phyloP scores from a whole-genome alignment of 2,888 invertebrate genomes.

The Lamellibrachia columna region DNA sequence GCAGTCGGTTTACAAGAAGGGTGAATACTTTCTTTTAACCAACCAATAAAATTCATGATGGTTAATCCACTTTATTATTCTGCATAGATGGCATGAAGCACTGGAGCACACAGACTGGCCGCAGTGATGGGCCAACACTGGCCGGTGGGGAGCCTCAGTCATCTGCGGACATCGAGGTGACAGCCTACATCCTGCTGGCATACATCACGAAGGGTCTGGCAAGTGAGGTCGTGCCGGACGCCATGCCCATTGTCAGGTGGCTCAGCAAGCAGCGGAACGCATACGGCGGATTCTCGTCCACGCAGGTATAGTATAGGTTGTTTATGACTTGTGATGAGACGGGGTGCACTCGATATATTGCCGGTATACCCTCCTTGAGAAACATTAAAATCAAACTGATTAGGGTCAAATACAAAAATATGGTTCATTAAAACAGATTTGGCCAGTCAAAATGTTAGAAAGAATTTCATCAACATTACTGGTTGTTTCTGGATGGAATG shows the following conservation, averaged over 20 bases:
- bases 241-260: slow-evolving; percentile 77
- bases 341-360: not conserved
- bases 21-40: no score
- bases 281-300: slow-evolving; percentile 62
- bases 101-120: slow-evolving; percentile 72
- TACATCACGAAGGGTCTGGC: slow-evolving; percentile 59
- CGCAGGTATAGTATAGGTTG: slow-evolving; percentile 53
- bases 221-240: not conserved
- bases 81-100: slow-evolving; percentile 74
- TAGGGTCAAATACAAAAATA: no score
- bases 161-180: slow-evolving; percentile 84
- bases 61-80: slow-evolving; percentile 8
- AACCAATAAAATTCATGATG: not conserved
- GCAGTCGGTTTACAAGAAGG: no score
- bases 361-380: no score
- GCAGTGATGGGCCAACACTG: not conserved
- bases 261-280: slow-evolving; percentile 79
- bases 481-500: no score
- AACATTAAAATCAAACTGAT: no score
- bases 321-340: not conserved
- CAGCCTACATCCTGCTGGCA: slow-evolving; percentile 86
- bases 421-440: no score
- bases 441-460: no score
- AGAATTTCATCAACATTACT: no score
- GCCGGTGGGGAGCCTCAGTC: slow-evolving; percentile 54